phyloP scores from a whole-genome alignment of 1,140 invertebrate species.

The Drosophila dunni region DNA sequence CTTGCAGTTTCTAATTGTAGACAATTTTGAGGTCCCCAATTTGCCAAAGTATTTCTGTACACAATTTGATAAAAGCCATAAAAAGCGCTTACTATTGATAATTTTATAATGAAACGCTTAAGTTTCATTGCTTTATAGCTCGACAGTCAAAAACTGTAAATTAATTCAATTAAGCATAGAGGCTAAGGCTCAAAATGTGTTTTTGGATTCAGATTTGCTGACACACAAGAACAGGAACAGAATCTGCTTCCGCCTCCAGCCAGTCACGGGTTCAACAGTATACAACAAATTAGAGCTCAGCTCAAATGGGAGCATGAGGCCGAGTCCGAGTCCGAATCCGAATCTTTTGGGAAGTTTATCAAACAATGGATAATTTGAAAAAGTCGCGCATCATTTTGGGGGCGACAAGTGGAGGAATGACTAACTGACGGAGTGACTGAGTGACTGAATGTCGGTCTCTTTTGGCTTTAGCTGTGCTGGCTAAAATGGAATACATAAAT shows the following conservation, averaged over 20 bases:
- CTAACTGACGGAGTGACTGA: conserved; percentile 3
- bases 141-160: conserved; percentile 26
- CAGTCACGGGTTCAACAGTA: not conserved
- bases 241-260: conserved; percentile 15
- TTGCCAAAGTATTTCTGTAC: too few species aligned
- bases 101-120: not conserved
- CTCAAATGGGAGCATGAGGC: too few species aligned
- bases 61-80: too few species aligned
- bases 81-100: not conserved
- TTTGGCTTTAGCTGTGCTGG: conserved; percentile 34
- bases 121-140: not conserved
- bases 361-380: conserved; percentile 73
- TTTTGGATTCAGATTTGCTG: conserved; percentile 66
- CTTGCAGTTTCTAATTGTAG: too few species aligned
- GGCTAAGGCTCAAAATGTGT: conserved; percentile 59
- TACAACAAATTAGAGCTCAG: too few species aligned
- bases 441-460: not conserved
- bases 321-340: not conserved
- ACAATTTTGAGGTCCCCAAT: too few species aligned
- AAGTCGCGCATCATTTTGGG: conserved; percentile 57
- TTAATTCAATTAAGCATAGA: conserved; percentile 74
- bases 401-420: conserved; percentile 36
- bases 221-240: conserved; percentile 58
- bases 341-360: conserved; percentile 54
- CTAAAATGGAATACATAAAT: conserved; percentile 80